Conservation (phyloP, 2,888 invertebrate genomes). For the Cremastobaeus sp. region DNA sequence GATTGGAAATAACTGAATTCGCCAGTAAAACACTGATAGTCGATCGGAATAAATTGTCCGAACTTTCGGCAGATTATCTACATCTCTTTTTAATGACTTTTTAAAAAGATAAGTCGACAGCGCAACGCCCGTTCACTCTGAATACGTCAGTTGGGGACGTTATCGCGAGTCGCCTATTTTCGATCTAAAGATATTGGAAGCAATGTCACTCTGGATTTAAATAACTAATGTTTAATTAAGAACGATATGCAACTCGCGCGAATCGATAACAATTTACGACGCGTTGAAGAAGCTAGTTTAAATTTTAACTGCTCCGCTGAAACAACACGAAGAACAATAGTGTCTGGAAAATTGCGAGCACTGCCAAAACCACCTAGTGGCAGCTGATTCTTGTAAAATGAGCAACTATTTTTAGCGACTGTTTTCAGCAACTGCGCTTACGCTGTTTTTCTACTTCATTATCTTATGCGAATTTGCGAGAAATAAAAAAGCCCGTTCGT, state of each 20-base stretch:
- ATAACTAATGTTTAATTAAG: constrained; percentile 18
- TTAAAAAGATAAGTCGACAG: constrained; percentile 48
- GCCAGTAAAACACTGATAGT: constrained; percentile 39
- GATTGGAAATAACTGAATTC: constrained; percentile 40
- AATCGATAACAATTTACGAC: not conserved
- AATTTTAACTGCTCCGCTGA: too few relatives aligned
- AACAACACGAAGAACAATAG: too few relatives aligned
- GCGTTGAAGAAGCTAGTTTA: not conserved
- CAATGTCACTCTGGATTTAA: constrained; percentile 17
- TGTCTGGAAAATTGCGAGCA: too few relatives aligned
- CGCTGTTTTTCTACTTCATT: too few relatives aligned
- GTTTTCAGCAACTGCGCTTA: too few relatives aligned
- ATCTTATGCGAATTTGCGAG: too few relatives aligned
- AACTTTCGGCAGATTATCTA: constrained; percentile 45
- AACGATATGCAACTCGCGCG: too few relatives aligned
- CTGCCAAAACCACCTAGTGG: too few relatives aligned
- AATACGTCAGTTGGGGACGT: constrained; percentile 22
- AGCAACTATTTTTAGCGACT: too few relatives aligned
- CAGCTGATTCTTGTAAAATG: too few relatives aligned
- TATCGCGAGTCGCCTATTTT: constrained; percentile 24
- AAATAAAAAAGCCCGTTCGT: not conserved
- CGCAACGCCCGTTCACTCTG: constrained; percentile 21
- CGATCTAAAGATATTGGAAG: not conserved
- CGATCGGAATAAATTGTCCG: constrained; percentile 49
- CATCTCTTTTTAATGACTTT: constrained; percentile 51